Conservation (phyloP, 2,797 vertebrate species). For the Xenops minutus region DNA sequence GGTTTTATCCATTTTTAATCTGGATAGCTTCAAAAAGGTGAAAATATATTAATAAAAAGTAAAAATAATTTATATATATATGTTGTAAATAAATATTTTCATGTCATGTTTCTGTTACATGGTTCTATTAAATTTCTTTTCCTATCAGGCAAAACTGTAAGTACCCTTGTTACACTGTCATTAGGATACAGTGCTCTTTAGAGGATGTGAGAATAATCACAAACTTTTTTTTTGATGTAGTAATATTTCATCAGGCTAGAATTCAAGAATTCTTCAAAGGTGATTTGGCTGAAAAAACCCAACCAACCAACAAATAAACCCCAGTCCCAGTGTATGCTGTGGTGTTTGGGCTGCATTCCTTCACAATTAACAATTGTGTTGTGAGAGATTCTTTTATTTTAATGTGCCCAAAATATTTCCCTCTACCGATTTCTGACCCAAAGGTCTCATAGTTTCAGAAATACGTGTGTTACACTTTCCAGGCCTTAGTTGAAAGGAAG, state of each 20-base stretch:
- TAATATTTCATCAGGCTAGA: neutral
- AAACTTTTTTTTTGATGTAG: neutral
- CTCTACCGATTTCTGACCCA: rapidly evolving
- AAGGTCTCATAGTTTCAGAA: neutral
- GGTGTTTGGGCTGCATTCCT: neutral
- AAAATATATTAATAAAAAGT: neutral
- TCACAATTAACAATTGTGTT: neutral
- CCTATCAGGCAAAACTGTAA: neutral
- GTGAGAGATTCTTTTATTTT: neutral
- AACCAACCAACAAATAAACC: neutral
- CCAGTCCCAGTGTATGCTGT: neutral
- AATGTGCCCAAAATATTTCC: neutral
- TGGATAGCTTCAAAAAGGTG: neutral
- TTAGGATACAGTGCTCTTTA: neutral
- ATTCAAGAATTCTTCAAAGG: neutral
- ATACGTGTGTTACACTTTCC: neutral
- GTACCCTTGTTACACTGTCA: neutral
- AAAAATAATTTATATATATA: neutral
- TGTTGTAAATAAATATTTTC: slow-evolving; percentile 40
- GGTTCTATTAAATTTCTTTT: neutral
- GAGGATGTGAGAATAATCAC: neutral
- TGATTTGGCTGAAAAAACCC: neutral
- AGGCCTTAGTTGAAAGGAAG: neutral
- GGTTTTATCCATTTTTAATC: neutral
- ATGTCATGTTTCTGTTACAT: neutral